Conservation (phyloP, 1,140 invertebrate species). For the Trissolcus basalis region DNA sequence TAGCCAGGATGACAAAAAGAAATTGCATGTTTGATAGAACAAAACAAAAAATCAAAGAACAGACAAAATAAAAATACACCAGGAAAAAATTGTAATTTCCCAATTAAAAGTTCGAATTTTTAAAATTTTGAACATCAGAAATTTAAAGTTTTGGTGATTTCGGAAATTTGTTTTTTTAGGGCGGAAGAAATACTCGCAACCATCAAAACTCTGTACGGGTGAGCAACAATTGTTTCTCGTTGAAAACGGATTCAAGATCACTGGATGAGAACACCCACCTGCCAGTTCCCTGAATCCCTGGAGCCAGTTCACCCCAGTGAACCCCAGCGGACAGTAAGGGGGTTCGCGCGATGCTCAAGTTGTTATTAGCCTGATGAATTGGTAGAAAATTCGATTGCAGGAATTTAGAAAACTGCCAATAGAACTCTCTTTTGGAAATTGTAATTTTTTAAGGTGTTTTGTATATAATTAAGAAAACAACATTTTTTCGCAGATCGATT, state of each 20-base stretch:
- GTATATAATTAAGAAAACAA: constrained; percentile 2
- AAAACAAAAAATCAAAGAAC: no score
- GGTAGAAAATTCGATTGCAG: no score
- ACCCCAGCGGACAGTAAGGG: constrained; percentile 77
- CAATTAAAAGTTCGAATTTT: no score
- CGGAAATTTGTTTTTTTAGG: constrained; percentile 68
- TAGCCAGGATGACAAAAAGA: constrained; percentile 78
- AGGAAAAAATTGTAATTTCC: no score
- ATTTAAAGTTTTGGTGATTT: constrained; percentile 39
- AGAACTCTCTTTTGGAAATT: no score
- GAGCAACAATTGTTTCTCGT: constrained; percentile 89
- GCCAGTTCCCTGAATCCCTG: constrained; percentile 91
- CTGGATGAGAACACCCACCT: constrained; percentile 78
- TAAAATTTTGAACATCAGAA: no score
- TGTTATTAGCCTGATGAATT: constrained; percentile 71
- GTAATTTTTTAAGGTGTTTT: no score
- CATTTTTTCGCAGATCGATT: constrained; percentile 66
- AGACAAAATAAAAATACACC: no score
- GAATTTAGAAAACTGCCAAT: no score
- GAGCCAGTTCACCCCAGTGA: constrained; percentile 84
- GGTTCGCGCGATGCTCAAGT: constrained; percentile 77
- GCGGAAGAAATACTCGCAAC: constrained; percentile 88
- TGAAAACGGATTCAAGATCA: constrained; percentile 89
- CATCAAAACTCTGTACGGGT: constrained; percentile 90
- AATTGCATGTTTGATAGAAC: constrained; percentile 72